phyloP scores from a whole-genome alignment of 2,888 invertebrate genomes.

The Amiota minor region DNA sequence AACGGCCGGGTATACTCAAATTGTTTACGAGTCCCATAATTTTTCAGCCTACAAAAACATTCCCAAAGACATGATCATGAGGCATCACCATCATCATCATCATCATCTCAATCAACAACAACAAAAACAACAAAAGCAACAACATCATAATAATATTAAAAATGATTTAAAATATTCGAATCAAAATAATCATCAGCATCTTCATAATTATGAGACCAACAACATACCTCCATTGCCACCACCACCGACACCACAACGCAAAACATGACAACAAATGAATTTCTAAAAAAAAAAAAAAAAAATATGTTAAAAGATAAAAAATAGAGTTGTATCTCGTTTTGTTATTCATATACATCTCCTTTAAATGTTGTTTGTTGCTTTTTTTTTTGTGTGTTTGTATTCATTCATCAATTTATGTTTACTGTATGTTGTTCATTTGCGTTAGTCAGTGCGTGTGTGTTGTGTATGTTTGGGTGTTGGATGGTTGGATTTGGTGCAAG shows the following conservation, averaged over 20 bases:
- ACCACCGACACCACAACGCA: slow-evolving; percentile 73
- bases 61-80: slow-evolving; percentile 73
- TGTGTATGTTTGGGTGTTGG: no score
- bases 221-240: slow-evolving; percentile 53
- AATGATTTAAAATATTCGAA: background rate
- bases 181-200: background rate
- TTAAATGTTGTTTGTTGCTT: slow-evolving; percentile 18
- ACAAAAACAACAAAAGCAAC: background rate
- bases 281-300: slow-evolving; percentile 51
- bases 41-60: slow-evolving; percentile 75
- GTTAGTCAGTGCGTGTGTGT: no score
- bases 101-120: slow-evolving; percentile 34
- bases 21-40: slow-evolving; percentile 72
- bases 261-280: slow-evolving; percentile 73
- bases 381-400: slow-evolving; percentile 3
- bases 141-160: background rate
- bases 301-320: no score
- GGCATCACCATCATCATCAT: slow-evolving; percentile 48
- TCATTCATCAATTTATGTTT: background rate
- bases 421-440: background rate
- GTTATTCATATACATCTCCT: slow-evolving; percentile 15
- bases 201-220: background rate
- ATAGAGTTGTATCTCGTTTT: no score
- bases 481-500: no score
- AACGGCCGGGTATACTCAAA: slow-evolving; percentile 71